These are phyloP conservation scores for Aphaenogaster ashmeadi DNA, from an alignment of 1,140 invertebrate species.

Conservation along the genomic window DNA sequence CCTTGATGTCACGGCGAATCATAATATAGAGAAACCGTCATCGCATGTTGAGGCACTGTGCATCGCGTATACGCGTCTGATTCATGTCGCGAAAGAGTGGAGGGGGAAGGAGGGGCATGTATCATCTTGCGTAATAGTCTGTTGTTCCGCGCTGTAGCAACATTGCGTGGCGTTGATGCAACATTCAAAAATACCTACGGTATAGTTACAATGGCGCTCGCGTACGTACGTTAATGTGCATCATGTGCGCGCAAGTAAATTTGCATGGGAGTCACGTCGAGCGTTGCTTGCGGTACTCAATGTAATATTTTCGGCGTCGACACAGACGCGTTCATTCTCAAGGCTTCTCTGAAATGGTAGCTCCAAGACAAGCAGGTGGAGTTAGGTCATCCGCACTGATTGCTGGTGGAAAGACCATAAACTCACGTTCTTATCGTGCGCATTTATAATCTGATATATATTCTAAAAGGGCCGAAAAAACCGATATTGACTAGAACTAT, in stretches of 20 bases:
- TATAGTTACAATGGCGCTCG: background rate
- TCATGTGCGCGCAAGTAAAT: background rate
- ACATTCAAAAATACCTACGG: constrained; percentile 27
- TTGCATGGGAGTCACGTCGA: constrained; percentile 30
- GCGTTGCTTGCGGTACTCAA: background rate
- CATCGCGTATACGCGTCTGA: background rate
- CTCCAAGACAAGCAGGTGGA: background rate
- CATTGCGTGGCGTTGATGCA: constrained; percentile 46
- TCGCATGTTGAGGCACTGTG: background rate
- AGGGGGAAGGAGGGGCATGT: too few species aligned
- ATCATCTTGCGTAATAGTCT: constrained; percentile 41
- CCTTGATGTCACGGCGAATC: constrained; percentile 19
- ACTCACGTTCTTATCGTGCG: background rate
- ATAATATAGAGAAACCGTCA: constrained; percentile 28
- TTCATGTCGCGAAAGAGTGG: background rate
- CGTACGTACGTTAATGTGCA: constrained; percentile 20
- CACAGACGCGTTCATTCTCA: background rate
- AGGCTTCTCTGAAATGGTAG: constrained; percentile 2
- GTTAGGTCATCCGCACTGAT: background rate
- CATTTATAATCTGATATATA: background rate
- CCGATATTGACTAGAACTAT: background rate
- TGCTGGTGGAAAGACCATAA: background rate
- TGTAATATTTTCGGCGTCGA: constrained; percentile 8
- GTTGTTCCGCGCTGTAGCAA: constrained; percentile 24
- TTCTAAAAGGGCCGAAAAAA: background rate